Evolutionary conservation across 2,797 vertebrate genomes (phyloP).

Genomic region (Gymnodraco acuticeps): DNA sequence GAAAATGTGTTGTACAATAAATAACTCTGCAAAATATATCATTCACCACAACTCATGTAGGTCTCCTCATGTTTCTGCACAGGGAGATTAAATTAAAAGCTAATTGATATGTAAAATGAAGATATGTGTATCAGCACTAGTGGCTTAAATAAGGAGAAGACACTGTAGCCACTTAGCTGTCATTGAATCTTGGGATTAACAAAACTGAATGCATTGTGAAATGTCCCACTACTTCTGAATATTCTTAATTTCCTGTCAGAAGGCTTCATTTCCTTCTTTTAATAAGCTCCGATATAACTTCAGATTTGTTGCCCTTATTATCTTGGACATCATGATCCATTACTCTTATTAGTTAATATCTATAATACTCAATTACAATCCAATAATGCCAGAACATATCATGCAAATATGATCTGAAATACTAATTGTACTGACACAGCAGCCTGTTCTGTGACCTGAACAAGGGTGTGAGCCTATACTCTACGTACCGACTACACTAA

Average conservation of each 20-base stretch:
- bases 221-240: conserved; percentile 30
- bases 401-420: conserved; percentile 69
- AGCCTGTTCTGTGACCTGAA: conserved; percentile 25
- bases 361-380: conserved; percentile 49
- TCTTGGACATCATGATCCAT: conserved; percentile 17
- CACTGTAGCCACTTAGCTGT: conserved; percentile 6
- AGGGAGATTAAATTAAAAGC: conserved; percentile 17
- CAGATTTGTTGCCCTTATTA: not conserved
- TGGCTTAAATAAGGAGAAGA: conserved; percentile 26
- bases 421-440: conserved; percentile 57
- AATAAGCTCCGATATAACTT: conserved; percentile 21
- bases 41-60: conserved; percentile 16
- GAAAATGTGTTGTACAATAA: conserved; percentile 19
- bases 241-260: conserved; percentile 42
- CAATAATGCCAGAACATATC: conserved; percentile 63
- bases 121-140: conserved; percentile 25
- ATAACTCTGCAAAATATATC: not conserved
- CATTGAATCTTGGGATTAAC: conserved; percentile 5
- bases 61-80: conserved; percentile 16
- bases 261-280: conserved; percentile 48
- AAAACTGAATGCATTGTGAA: conserved; percentile 21
- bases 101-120: conserved; percentile 31
- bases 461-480: conserved; percentile 41
- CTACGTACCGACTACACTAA: conserved; percentile 56
- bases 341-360: conserved; percentile 26